Conservation (phyloP, 2,113 vertebrate species). For the Theropithecus gelada region DNA sequence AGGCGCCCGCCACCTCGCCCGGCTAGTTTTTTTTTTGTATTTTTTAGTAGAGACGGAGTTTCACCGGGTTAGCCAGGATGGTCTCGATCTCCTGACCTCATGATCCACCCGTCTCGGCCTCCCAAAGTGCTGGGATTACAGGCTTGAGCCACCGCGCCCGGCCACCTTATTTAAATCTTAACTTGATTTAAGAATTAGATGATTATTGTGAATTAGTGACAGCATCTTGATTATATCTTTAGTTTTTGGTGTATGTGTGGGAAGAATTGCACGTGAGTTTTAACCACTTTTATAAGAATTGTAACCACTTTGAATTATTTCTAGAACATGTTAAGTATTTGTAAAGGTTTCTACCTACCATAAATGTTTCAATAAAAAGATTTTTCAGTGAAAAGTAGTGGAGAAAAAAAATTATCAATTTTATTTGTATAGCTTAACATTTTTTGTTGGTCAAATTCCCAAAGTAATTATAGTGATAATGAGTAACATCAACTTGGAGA, state of each 20-base stretch:
- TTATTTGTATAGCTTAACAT: background rate
- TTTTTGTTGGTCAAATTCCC: background rate
- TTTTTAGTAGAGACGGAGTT: too few relatives aligned
- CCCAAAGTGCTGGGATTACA: too few relatives aligned
- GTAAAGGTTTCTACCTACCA: background rate
- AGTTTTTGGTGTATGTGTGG: background rate
- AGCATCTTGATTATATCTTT: background rate
- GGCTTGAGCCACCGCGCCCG: too few relatives aligned
- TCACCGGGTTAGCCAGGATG: too few relatives aligned
- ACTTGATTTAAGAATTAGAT: background rate
- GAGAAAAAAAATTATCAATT: background rate
- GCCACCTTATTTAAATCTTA: background rate
- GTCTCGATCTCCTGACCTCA: too few relatives aligned
- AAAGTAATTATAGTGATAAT: background rate
- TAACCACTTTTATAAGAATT: background rate
- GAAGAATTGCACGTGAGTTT: background rate
- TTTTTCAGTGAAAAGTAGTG: background rate
- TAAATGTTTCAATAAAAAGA: background rate
- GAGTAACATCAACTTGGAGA: background rate
- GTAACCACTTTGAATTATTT: conserved; percentile 24
- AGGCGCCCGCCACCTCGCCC: too few relatives aligned
- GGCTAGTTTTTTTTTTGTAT: too few relatives aligned
- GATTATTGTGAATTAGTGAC: background rate
- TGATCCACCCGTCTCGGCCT: too few relatives aligned
- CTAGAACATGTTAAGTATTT: background rate